phyloP scores from a whole-genome alignment of 2,113 vertebrate genomes.

The Indicator maculatus region DNA sequence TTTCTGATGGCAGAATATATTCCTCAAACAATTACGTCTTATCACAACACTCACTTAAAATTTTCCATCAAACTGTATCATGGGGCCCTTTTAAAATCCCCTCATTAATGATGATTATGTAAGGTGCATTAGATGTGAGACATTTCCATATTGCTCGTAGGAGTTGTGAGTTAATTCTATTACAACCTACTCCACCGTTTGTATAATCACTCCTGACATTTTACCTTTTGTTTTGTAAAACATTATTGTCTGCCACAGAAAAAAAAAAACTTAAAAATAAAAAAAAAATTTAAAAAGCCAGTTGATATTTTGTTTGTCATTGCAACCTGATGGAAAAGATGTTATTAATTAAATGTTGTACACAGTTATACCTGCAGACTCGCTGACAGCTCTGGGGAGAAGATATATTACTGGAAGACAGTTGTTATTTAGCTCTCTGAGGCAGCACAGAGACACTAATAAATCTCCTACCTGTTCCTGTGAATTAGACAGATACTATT shows the following conservation, averaged over 20 bases:
- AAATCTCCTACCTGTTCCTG: neutral
- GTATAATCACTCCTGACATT: constrained; percentile 28
- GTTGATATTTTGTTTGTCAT: neutral
- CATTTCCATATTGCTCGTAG: constrained; percentile 2
- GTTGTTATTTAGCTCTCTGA: constrained; percentile 6
- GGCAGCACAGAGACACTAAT: neutral
- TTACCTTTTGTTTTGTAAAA: constrained; percentile 39
- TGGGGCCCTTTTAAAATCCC: neutral
- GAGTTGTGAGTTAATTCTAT: constrained; percentile 27
- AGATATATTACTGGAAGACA: neutral
- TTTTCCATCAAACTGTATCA: neutral
- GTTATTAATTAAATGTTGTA: constrained; percentile 17
- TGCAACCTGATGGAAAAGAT: constrained; percentile 6
- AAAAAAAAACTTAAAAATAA: neutral
- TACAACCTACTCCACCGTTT: neutral
- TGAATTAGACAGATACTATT: neutral
- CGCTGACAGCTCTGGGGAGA: neutral
- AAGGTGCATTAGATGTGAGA: constrained; percentile 10
- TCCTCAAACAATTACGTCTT: constrained; percentile 40
- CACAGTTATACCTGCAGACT: neutral
- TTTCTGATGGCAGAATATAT: neutral
- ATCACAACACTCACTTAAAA: constrained; percentile 32
- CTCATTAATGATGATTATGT: constrained; percentile 28
- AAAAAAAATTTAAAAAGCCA: neutral
- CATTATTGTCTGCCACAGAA: neutral